Evolutionary conservation across 2,888 invertebrate species (phyloP), one percentile per base, ranked within the genome.

Genomic region (Geotrupes spiniger): DNA sequence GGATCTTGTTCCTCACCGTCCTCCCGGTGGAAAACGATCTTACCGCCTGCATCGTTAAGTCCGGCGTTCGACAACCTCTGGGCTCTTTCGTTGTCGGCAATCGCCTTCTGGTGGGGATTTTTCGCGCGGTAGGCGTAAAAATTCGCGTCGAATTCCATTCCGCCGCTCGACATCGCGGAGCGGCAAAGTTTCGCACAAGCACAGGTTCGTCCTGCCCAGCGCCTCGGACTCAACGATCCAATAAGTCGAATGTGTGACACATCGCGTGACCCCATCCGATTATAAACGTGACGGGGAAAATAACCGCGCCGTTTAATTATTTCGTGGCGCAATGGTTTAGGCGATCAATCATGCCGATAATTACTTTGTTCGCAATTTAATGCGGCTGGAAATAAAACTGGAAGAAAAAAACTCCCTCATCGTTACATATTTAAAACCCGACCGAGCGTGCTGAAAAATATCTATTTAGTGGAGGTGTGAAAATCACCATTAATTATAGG

Each of bases 1-100:
- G 37, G 78, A 75, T 62, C 83, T 1, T 64, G 61, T 41, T 62
- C 58, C 15, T 61, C 45, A 1, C 49, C 48, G 9, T 53, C 51
- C 11, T 46, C 25, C 10, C 50, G 3, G 6, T 21, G 21, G 21
- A 6, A 21, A 21, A 21, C 4, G 52, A 45, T 11, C 48, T 14
- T 43, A 57, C 52, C 6, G 52, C 56, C 33, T 54, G 36, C 11
- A 58, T 57, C 12, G 8, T 45, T 53, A 5, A 54, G 16, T 14
- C 55, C 56, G 2, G 52, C 54, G 17, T 53, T 47, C 0, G 59
- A 55, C 9, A 54, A 31, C 36, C 63, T 52, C n/a, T 63, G 54
- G 10, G 60, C 57, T 12, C 45, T 28, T 10, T 39, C 17, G 58
- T 60, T 62, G 39, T 56, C 59, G 10, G 12, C 46, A 11, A 53